Conservation (phyloP, 2,113 vertebrate species). For the Corythoichthys haematopterus region DNA sequence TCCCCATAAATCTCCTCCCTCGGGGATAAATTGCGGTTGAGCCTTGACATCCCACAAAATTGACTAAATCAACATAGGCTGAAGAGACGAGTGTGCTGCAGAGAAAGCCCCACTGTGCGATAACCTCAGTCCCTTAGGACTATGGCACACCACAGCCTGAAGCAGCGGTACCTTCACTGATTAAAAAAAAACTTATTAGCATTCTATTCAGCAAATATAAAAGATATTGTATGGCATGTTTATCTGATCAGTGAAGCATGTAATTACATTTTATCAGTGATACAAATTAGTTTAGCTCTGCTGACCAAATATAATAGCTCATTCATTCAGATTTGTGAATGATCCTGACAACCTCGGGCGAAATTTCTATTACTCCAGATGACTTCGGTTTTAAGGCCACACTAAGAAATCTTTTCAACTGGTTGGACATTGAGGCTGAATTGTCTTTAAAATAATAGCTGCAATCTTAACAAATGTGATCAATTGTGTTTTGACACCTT, state of each 20-base stretch:
- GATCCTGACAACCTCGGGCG: neutral
- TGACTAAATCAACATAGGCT: conserved; percentile 67
- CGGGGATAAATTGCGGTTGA: conserved; percentile 65
- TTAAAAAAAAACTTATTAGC: neutral
- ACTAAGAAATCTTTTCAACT: neutral
- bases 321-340: neutral
- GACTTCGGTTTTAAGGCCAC: neutral
- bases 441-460: neutral
- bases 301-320: neutral
- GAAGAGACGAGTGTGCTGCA: conserved; percentile 66
- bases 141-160: conserved; percentile 45
- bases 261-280: neutral
- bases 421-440: neutral
- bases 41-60: conserved; percentile 68
- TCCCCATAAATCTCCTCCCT: conserved; percentile 14
- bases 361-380: neutral
- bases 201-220: neutral
- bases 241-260: neutral
- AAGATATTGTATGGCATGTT: neutral
- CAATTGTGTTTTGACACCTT: neutral
- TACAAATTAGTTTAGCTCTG: neutral
- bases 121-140: conserved; percentile 43
- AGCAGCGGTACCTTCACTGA: conserved; percentile 24
- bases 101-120: conserved; percentile 63
- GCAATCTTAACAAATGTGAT: neutral